These are phyloP conservation scores for Elgaria multicarinata DNA, from an alignment of 2,113 vertebrate species.

Conservation along the genomic window DNA sequence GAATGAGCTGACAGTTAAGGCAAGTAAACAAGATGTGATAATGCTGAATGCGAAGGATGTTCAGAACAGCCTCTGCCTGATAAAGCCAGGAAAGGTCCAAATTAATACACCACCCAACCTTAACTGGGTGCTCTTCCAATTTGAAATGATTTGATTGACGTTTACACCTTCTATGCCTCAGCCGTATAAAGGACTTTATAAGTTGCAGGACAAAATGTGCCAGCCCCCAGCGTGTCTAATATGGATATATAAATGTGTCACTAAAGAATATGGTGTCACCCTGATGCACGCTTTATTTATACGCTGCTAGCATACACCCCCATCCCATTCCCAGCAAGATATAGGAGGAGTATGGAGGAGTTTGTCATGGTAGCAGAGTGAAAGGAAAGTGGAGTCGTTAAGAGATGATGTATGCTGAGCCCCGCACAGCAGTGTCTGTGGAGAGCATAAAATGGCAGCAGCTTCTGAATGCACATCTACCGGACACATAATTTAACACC, in stretches of 20 bases:
- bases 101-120: background rate
- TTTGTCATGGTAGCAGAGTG: conserved; percentile 11
- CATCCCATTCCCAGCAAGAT: background rate
- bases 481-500: background rate
- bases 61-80: background rate
- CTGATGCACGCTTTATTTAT: conserved; percentile 12
- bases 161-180: background rate
- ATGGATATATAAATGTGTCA: background rate
- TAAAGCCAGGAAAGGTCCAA: background rate
- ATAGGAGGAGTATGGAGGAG: background rate
- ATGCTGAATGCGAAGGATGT: background rate
- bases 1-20: background rate
- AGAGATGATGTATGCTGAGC: background rate
- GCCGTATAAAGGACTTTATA: background rate
- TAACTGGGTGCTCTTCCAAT: background rate
- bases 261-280: background rate
- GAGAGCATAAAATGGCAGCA: background rate
- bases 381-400: conserved; percentile 4
- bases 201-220: too few species aligned
- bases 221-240: background rate
- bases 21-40: background rate
- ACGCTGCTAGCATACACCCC: background rate
- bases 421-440: background rate
- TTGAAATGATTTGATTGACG: background rate
- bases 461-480: background rate